Evolutionary conservation across 2,888 invertebrate species (phyloP), one percentile per base, ranked within the genome.

Genomic region (Lypha dubia): DNA sequence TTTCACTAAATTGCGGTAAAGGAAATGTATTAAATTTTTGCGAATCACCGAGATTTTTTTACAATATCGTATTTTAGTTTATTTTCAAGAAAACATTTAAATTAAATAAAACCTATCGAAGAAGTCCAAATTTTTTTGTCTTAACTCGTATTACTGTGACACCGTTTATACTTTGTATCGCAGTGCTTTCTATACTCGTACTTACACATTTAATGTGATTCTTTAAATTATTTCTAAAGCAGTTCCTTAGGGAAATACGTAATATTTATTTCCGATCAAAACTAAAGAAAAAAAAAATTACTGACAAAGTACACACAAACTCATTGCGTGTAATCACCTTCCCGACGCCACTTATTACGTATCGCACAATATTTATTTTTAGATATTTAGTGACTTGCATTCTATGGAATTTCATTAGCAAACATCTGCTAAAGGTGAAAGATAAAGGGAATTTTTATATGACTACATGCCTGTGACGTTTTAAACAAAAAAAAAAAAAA

Each of bases 301-400:
- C 1, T 38, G 7, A 9, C 8, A 38, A 38, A 1, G 8, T 41
- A 38, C 9, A 32, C 24, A 13, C 17, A 53, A 44, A 32, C 53
- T 49, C 51, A 68, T 20, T 28, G 49, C 65, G 11, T 46, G 35
- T 35, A 9, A 20, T 49, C 46, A 63, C 44, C 35, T 49, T 62
- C 15, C n/a, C 60, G 74, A 32, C 60, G 68, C 44, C 60, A 60
- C 4, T 44, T 74, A 68, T 75, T 74, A 60, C 41, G 74, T 68
- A 68, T 62, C 44, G 17, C 11, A 44, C 28, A 63, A 67, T 41
- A 44, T 74, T 53, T 74, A 80, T 80, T 70, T 62, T 62, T 63
- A 80, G 32, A 68, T 44, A 60, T 67, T 44, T 17, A 35, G 22
- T 80, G 74, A 74, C 60, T 62, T 9, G 15, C 15, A 44, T 53